These are phyloP conservation scores for Papio anubis DNA, from an alignment of 2,113 vertebrate genomes.

Conservation along the genomic window DNA sequence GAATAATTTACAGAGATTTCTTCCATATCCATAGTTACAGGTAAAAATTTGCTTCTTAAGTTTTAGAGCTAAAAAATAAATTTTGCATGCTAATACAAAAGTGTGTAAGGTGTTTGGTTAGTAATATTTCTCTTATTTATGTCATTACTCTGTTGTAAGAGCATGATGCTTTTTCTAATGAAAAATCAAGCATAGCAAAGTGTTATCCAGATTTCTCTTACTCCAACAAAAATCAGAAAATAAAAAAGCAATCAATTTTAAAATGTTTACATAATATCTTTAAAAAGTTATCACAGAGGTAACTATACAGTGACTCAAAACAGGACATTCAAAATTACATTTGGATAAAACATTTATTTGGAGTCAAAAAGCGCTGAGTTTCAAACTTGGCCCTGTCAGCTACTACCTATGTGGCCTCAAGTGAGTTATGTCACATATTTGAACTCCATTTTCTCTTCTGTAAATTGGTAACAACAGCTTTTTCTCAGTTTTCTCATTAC, in stretches of 20 bases:
- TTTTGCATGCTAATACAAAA: neutral
- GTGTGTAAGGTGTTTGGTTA: neutral
- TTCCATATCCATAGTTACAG: neutral
- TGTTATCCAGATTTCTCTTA: neutral
- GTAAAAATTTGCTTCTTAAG: neutral
- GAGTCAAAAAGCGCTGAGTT: neutral
- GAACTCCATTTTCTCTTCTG: neutral
- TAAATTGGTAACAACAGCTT: neutral
- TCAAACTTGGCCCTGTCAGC: neutral
- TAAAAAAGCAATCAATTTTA: neutral
- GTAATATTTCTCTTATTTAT: neutral
- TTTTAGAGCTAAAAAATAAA: conserved; percentile 33
- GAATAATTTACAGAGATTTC: neutral
- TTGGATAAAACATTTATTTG: neutral
- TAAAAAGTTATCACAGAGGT: neutral
- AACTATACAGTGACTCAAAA: neutral
- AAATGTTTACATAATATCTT: conserved; percentile 17
- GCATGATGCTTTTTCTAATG: neutral
- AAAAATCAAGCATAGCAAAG: neutral
- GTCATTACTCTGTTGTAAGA: neutral
- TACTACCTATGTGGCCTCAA: neutral
- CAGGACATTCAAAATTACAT: conserved; percentile 33
- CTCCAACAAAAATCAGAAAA: neutral
- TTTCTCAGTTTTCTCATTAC: conserved; percentile 1
- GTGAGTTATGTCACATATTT: neutral